Percentiles rank a stretch among this genome's conserved stretches.
These are phyloP conservation scores for Mesopsocus fuscifrons DNA, from an alignment of 2,888 invertebrate genomes.

Conservation along the genomic window DNA sequence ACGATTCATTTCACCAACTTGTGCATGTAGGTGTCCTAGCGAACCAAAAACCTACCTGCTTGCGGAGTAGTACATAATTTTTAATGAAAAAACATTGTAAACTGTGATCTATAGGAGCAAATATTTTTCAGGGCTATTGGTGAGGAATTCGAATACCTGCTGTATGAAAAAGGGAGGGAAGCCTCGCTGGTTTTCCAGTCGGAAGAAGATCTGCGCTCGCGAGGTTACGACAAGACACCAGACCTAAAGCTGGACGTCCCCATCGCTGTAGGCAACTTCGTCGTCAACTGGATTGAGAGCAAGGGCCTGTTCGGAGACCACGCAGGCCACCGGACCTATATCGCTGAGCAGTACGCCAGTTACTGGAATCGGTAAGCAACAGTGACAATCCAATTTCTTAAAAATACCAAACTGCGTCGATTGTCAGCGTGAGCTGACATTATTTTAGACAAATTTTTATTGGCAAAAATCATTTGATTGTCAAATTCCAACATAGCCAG, in stretches of 20 bases:
- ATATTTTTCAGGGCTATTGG: constrained; percentile 50
- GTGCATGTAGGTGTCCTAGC: too few relatives aligned
- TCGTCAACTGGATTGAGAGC: constrained; percentile 91
- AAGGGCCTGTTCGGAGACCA: constrained; percentile 88
- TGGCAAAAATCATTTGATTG: too few relatives aligned
- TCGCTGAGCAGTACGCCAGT: constrained; percentile 67
- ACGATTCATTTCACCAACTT: too few relatives aligned
- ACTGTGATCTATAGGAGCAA: too few relatives aligned
- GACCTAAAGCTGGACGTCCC: constrained; percentile 83
- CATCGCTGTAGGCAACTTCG: constrained; percentile 61
- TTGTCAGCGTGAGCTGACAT: too few relatives aligned
- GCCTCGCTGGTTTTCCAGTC: constrained; percentile 43
- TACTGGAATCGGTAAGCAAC: constrained; percentile 66
- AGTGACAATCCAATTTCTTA: too few relatives aligned
- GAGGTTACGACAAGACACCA: constrained; percentile 89
- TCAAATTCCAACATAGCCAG: too few relatives aligned
- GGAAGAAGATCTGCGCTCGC: constrained; percentile 57
- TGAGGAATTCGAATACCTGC: constrained; percentile 63
- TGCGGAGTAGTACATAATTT: too few relatives aligned
- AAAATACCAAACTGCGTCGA: too few relatives aligned
- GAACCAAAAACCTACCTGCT: too few relatives aligned
- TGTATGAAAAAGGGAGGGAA: constrained; percentile 39
- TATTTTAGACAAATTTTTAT: too few relatives aligned
- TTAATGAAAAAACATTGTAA: too few relatives aligned
- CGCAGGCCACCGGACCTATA: constrained; percentile 58